Conservation (phyloP, 2,113 vertebrate species). For the Mellivora capensis region DNA sequence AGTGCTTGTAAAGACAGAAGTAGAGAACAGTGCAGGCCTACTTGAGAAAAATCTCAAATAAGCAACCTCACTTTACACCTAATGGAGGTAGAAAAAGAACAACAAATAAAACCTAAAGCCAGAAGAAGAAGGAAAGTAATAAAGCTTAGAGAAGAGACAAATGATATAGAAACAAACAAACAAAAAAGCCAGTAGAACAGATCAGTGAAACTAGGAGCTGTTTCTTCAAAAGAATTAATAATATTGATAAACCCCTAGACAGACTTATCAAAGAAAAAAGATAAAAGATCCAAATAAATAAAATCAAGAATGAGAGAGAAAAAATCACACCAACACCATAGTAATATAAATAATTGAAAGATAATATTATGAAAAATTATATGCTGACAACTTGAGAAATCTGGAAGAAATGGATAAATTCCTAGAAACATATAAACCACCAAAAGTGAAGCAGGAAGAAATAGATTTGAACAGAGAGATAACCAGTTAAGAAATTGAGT, state of each 20-base stretch:
- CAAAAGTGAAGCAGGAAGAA: neutral
- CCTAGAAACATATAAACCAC: neutral
- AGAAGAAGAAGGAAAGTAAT: neutral
- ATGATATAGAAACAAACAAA: neutral
- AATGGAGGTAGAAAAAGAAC: neutral
- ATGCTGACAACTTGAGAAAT: neutral
- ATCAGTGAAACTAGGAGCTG: neutral
- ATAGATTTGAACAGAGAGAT: neutral
- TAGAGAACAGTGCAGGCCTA: neutral
- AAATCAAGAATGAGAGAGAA: neutral
- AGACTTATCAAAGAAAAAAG: neutral
- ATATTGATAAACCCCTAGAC: neutral
- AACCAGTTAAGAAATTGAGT: neutral
- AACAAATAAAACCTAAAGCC: neutral
- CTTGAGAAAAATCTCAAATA: neutral
- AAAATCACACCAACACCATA: neutral
- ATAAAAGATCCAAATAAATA: neutral
- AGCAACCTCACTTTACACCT: neutral
- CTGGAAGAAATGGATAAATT: neutral
- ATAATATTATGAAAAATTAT: neutral
- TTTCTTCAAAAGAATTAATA: neutral
- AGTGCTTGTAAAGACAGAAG: too few species aligned
- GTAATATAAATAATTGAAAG: neutral
- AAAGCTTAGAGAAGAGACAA: neutral
- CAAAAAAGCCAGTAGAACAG: neutral